phyloP scores from a whole-genome alignment of 1,140 invertebrate species.

The Drosophila paulistorum region DNA sequence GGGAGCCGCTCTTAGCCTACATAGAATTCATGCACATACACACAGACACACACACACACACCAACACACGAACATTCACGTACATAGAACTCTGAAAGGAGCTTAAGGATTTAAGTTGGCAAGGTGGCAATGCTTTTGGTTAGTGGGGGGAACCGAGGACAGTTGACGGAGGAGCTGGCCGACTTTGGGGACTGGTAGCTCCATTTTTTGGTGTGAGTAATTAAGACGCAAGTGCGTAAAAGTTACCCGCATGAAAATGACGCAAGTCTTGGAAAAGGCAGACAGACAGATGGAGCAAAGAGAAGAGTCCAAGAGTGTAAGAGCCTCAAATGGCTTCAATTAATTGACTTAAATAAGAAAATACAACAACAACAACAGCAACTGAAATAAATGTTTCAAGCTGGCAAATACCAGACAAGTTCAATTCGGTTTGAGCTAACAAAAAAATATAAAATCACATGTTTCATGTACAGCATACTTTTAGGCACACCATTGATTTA shows the following conservation, averaged over 20 bases:
- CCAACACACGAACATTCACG: slow-evolving; percentile 10
- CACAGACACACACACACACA: slow-evolving; percentile 4
- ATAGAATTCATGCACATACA: slow-evolving; percentile 23
- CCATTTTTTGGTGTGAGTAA: slow-evolving; percentile 55
- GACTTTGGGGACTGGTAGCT: not conserved
- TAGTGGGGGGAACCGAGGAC: not conserved
- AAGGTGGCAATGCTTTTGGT: slow-evolving; percentile 5
- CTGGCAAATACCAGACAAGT: slow-evolving; percentile 9
- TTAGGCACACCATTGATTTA: slow-evolving; percentile 30
- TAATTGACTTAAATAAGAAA: slow-evolving; percentile 56
- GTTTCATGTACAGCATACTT: slow-evolving; percentile 43
- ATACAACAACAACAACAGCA: not conserved
- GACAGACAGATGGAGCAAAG: slow-evolving; percentile 7
- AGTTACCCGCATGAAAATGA: slow-evolving; percentile 57
- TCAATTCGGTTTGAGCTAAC: not conserved
- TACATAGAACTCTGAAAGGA: slow-evolving; percentile 41
- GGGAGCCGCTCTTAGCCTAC: slow-evolving; percentile 47
- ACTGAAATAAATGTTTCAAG: not conserved
- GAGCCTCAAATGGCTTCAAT: slow-evolving; percentile 62
- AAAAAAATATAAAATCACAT: not conserved
- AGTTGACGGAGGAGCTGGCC: slow-evolving; percentile 5
- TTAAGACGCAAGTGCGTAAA: slow-evolving; percentile 67
- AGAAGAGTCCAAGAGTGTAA: slow-evolving; percentile 13
- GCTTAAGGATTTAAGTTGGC: slow-evolving; percentile 62
- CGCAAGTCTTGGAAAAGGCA: slow-evolving; percentile 38